A percentile compares a stretch with the other conserved stretches of the same genome.
These are phyloP conservation scores for Dipodomys spectabilis DNA, from an alignment of 2,113 vertebrate species.

Conservation along the genomic window DNA sequence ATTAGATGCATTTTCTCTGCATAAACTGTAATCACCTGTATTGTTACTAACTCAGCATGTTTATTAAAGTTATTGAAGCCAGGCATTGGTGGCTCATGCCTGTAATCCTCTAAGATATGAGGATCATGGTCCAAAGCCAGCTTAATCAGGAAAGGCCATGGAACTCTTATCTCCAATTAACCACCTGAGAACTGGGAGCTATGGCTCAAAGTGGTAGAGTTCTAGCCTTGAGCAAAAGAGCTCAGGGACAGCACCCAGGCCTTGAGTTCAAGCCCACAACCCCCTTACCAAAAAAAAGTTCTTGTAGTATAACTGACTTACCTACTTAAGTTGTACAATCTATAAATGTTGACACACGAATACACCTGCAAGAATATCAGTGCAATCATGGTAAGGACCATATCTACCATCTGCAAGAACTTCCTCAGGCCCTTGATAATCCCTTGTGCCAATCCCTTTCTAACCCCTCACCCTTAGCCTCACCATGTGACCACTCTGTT, in stretches of 20 bases:
- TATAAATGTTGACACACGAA: neutral
- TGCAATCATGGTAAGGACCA: neutral
- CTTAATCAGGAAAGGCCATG: too few relatives aligned
- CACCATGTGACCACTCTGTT: neutral
- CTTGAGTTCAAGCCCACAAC: too few relatives aligned
- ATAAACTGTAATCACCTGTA: neutral
- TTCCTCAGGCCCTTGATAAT: neutral
- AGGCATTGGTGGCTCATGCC: too few relatives aligned
- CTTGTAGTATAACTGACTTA: neutral
- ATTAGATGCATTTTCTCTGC: neutral
- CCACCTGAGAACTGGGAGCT: too few relatives aligned
- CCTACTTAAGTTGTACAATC: constrained; percentile 1
- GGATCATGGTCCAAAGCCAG: too few relatives aligned
- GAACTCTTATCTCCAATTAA: too few relatives aligned
- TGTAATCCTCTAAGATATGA: too few relatives aligned
- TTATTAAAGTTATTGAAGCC: neutral
- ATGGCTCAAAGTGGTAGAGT: too few relatives aligned
- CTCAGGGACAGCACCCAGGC: too few relatives aligned
- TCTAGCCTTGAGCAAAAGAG: too few relatives aligned
- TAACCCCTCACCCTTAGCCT: neutral
- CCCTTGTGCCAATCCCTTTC: neutral
- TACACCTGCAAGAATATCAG: neutral
- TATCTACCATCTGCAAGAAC: neutral
- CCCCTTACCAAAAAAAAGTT: neutral
- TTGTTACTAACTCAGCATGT: neutral